Evolutionary conservation across 2,888 invertebrate genomes (phyloP).

Genomic region (Hipparchia sbordonii): DNA sequence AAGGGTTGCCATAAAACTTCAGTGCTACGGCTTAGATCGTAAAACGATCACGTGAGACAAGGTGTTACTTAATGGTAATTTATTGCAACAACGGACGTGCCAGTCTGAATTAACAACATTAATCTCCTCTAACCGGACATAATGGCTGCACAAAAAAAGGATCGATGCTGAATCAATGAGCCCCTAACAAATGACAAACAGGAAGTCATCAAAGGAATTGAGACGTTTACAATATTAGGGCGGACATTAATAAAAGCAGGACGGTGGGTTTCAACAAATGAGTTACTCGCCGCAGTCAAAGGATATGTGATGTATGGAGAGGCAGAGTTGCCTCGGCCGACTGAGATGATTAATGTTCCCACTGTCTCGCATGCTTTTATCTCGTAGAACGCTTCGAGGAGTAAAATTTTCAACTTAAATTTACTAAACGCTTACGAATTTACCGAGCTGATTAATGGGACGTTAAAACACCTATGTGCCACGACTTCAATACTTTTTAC

Average conservation of each 20-base stretch:
- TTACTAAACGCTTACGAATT: constrained; percentile 52
- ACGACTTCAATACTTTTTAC: constrained; percentile 45
- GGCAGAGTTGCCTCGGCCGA: constrained; percentile 49
- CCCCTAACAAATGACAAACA: constrained; percentile 58
- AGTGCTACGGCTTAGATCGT: constrained; percentile 66
- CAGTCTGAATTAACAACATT: constrained; percentile 67
- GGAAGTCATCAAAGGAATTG: constrained; percentile 74
- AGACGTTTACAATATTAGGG: constrained; percentile 73
- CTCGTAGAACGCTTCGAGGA: constrained; percentile 46
- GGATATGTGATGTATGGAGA: constrained; percentile 67
- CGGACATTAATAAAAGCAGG: constrained; percentile 63
- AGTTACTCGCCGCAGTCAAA: constrained; percentile 62
- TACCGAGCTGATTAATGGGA: constrained; percentile 50
- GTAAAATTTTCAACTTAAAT: constrained; percentile 57
- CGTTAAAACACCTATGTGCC: constrained; percentile 44
- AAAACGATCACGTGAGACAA: constrained; percentile 68
- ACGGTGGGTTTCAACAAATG: constrained; percentile 69
- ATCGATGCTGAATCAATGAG: constrained; percentile 57
- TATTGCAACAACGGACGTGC: constrained; percentile 71
- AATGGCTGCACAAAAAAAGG: constrained; percentile 52
- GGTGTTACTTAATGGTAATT: constrained; percentile 80
- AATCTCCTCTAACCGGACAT: constrained; percentile 71
- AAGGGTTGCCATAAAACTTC: constrained; percentile 46
- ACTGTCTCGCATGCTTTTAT: constrained; percentile 51
- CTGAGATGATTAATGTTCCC: constrained; percentile 70